Evolutionary conservation across 92 coral and sea anemone species (phyloP), one percentile per base, ranked within the genome.

Genomic region (Pocillopora meandrina): DNA sequence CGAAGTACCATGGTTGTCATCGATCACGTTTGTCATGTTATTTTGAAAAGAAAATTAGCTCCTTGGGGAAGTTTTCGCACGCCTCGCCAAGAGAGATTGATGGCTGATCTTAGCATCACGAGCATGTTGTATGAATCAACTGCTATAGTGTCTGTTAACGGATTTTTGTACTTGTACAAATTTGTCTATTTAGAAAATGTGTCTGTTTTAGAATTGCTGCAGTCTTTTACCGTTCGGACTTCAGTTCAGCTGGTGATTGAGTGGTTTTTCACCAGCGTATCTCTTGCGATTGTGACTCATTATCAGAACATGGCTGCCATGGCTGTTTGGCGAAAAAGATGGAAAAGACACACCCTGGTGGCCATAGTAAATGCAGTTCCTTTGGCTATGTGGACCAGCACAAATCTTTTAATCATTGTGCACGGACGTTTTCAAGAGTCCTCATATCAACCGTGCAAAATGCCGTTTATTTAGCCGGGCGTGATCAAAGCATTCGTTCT

Each of bases 251-350:
- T 78, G 18, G 70, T 78, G 58, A 78, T 81, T 17, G 85, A 81
- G 85, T 81, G 85, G 85, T 81, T 81, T 72, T 81, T 81, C 77
- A 72, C 68, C 20, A 72, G 80, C 68, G 85, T 69, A 16, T 81
- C 78, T 10, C 57, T 81, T 6, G 77, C 77, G 78, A 81, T 81
- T 77, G 77, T 56, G 76, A 81, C 78, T 71, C 78, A 20, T 19
- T 81, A 81, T 81, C 85, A 81, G 68, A 81, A 81, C n/a, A 81
- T 81, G 77, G 78, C 85, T 56, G 85, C 70, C 76, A 81, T 81
- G 85, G 85, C 85, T 71, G 85, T 81, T 52, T 81, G 85, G 85
- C 76, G 67, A 71, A 81, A 56, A 70, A 6, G 52, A 15, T 80
- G 84, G 73, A 65, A 10, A 64, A 64, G 31, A 64, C 31, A 19